phyloP scores from a whole-genome alignment of 2,113 vertebrate species.

The Mola mola region DNA sequence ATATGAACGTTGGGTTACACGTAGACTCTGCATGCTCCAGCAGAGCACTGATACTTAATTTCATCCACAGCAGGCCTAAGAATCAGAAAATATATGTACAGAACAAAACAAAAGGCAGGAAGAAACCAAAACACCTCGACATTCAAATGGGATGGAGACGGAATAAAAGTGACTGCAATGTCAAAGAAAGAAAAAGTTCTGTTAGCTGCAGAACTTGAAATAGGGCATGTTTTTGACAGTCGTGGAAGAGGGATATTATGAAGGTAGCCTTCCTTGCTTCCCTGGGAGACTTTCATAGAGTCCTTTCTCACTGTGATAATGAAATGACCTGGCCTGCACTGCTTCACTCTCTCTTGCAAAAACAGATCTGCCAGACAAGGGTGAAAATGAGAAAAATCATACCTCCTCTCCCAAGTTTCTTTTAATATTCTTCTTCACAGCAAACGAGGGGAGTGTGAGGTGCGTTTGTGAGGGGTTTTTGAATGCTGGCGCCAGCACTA shows the following conservation, averaged over 20 bases:
- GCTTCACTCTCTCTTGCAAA: slow-evolving; percentile 60
- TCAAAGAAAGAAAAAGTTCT: slow-evolving; percentile 20
- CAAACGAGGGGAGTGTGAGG: slow-evolving; percentile 49
- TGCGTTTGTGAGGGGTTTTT: slow-evolving; percentile 26
- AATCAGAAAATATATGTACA: slow-evolving; percentile 29
- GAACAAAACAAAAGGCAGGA: slow-evolving; percentile 24
- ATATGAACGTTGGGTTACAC: slow-evolving; percentile 48
- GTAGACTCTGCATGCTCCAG: slow-evolving; percentile 24
- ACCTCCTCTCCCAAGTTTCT: slow-evolving; percentile 69
- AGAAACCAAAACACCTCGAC: slow-evolving; percentile 23
- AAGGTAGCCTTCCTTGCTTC: slow-evolving; percentile 63
- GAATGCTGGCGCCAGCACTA: neutral
- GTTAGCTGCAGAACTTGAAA: slow-evolving; percentile 62
- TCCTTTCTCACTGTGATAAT: slow-evolving; percentile 79
- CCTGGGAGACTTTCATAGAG: slow-evolving; percentile 73
- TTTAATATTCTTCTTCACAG: slow-evolving; percentile 69
- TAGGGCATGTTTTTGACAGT: slow-evolving; percentile 68
- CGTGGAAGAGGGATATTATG: slow-evolving; percentile 59
- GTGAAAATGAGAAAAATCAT: slow-evolving; percentile 78
- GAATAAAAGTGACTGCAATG: slow-evolving; percentile 29
- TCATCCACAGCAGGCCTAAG: slow-evolving; percentile 4
- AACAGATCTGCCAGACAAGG: slow-evolving; percentile 71
- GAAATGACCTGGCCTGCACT: slow-evolving; percentile 77
- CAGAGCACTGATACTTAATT: slow-evolving; percentile 23
- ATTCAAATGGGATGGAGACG: slow-evolving; percentile 38